Evolutionary conservation across 2,113 vertebrate genomes (phyloP), one percentile per base, ranked within the genome.

Genomic region (Cynocephalus volans): DNA sequence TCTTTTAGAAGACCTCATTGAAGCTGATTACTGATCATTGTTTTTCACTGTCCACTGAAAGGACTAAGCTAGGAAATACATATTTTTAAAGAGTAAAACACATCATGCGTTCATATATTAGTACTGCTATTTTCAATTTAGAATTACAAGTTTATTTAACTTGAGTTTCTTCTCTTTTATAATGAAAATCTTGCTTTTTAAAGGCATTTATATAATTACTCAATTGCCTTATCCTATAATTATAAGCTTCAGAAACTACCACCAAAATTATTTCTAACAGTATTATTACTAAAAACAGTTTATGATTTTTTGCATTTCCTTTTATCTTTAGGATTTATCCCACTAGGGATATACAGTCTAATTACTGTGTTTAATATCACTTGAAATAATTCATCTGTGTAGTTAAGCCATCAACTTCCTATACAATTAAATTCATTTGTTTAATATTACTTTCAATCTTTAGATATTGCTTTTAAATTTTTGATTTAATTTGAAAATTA

Each of bases 131-230:
- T 69, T 95, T 13, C 41, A 77, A 41, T 70, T 69, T 33, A 33
- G 9, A 90, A 62, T n/a, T 52, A 60, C 4, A 70, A 85, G 31
- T 77, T 90, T 58, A 76, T 56, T 73, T 54, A 48, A 67, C 41
- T 80, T 84, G 60, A 64, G 26, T 60, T 83, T 90, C 54, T 72
- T 76, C 31, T 83, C 62, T 54, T 67, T 62, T 82, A 84, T 36
- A 62, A 60, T 62, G 54, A 86, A 86, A 85, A 91, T 62, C 26
- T 85, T 69, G 60, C 31, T 69, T 84, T 80, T 90, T 77, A 90
- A 85, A 83, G 88, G 31, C 52, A 77, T 85, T 50, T 77, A 36
- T 62, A 69, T 77, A 90, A 76, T 76, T 65, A 84, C 36, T 95
- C 58, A 89, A 58, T 56, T 84, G 23, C 24, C 76, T 84, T 84